Base-by-base conservation (phyloP, 2,797 vertebrate genomes). In the Rhinoraja longicauda region DNA sequence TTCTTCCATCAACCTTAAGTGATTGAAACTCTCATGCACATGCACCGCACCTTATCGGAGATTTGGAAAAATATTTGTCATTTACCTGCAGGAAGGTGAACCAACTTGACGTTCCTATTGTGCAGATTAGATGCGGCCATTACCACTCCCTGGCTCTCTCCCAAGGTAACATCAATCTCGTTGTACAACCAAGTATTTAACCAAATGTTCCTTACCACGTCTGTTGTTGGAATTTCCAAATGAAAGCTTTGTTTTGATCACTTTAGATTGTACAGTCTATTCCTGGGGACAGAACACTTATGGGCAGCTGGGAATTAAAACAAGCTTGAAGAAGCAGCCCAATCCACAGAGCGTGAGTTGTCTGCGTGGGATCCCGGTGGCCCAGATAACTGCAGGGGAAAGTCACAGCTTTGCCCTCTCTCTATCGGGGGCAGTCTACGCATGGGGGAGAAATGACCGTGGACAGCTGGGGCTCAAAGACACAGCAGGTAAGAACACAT, bases 391-490 rank as follows among this genome's bases (percentile, higher is more conserved):
- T 92, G 95, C 96, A 0, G 96, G 96, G 94, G 95, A 94, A 94
- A 94, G 94, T 93, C 96, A 97, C 94, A 96, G 95, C 8, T 0
- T 64, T 0, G 93, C 62, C 0, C 93, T 96, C 45, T 96, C 96
- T 17, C 94, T 96, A 84, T 95, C 95, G 9, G 96, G 96, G 93
- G 94, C 95, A 7, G 93, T 96, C 64, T 96, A 94, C 70, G 95
- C 95, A 0, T 97, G 96, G 96, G 96, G 96, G 62, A 96, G 94
- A 93, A 97, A 96, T 0, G 9, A 91, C 24, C 95, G 64, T 92
- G 96, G 96, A 82, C 96, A 97, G 73, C 95, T 97, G 90, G 96
- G 96, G 93, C 94, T 96, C 0, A 95, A 95, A 93, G 94, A 96
- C 93, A 95, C 67, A 0, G 0, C 94, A 93, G 94, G 96, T 97